Percentiles rank a stretch among this genome's conserved stretches.
These are phyloP conservation scores for Colaptes auratus DNA, from an alignment of 2,113 vertebrate genomes.

Conservation along the genomic window DNA sequence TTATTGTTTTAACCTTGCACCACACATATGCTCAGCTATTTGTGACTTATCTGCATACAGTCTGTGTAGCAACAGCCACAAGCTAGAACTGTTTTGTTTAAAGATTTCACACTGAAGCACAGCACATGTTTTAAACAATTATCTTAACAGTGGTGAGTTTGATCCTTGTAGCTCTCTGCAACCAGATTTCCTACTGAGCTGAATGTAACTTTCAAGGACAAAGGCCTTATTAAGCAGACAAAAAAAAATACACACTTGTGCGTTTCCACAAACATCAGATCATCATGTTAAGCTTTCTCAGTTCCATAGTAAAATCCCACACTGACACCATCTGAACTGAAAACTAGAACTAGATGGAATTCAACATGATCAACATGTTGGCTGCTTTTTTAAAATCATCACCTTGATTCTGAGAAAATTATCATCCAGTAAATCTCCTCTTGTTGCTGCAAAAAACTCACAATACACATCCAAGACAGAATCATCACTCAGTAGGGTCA, in stretches of 20 bases:
- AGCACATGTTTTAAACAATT: neutral
- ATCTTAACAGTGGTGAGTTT: neutral
- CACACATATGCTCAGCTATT: constrained; percentile 42
- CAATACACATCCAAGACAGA: neutral
- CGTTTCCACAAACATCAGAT: neutral
- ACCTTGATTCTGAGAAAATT: neutral
- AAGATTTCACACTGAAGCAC: neutral
- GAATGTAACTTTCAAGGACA: neutral
- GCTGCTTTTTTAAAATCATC: neutral
- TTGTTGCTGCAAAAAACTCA: neutral
- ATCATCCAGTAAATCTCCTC: neutral
- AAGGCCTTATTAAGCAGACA: neutral
- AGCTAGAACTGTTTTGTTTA: constrained; percentile 30
- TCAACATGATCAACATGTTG: neutral
- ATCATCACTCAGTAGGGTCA: neutral
- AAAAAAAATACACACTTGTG: neutral
- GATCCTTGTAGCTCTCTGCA: neutral
- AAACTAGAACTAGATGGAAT: neutral
- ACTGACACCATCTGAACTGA: neutral
- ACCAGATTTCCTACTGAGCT: neutral
- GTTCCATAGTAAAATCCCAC: neutral
- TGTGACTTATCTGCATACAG: constrained; percentile 48
- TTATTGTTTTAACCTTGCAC: constrained; percentile 63
- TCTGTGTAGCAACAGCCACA: neutral
- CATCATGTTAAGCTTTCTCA: neutral